Conservation (phyloP, 2,797 vertebrate genomes). For the Ficedula albicollis region DNA sequence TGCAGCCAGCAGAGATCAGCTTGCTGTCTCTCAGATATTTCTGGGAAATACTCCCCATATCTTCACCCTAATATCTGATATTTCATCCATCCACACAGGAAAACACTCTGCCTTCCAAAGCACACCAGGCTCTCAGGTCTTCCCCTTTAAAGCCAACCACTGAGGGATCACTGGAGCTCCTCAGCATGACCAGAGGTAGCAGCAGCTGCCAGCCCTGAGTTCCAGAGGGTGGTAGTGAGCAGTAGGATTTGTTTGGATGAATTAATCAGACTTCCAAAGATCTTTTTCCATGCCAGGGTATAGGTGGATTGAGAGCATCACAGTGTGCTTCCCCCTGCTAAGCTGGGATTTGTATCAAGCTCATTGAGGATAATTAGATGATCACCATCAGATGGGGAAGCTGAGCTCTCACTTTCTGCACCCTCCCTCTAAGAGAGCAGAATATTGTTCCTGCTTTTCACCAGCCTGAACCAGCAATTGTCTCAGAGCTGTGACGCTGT, state of each 20-base stretch:
- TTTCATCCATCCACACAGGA: background rate
- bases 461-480: background rate
- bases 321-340: background rate
- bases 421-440: background rate
- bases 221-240: background rate
- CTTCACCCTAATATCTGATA: background rate
- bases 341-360: background rate
- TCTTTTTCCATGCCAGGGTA: background rate
- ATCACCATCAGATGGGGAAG: constrained; percentile 12
- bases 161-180: background rate
- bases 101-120: background rate
- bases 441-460: background rate
- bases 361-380: constrained; percentile 27
- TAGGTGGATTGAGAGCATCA: background rate
- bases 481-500: background rate
- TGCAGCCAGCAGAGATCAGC: background rate
- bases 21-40: background rate
- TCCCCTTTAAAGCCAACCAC: background rate
- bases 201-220: background rate
- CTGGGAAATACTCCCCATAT: background rate
- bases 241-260: background rate
- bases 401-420: constrained; percentile 6
- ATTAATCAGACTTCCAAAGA: background rate
- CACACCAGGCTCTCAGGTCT: background rate
- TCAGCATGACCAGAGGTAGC: background rate